Evolutionary conservation across 2,113 vertebrate species (phyloP).

Genomic region (Trochalopteron elliotii): DNA sequence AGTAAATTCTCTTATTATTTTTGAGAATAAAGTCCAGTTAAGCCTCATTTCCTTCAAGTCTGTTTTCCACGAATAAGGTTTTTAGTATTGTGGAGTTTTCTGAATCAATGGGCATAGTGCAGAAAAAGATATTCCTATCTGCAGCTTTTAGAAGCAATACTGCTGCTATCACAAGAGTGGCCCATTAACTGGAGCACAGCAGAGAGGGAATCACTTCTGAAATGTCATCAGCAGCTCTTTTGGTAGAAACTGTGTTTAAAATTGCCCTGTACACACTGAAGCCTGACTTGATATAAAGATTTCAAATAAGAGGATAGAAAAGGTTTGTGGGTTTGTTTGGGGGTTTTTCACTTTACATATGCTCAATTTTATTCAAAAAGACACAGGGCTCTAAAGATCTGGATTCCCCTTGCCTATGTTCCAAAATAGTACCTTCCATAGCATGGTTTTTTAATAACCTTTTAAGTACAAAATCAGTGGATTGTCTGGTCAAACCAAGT

Average conservation of each 20-base stretch:
- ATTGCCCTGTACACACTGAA: background rate
- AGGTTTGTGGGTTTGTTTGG: background rate
- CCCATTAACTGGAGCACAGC: background rate
- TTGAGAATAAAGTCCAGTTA: background rate
- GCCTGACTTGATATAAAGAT: background rate
- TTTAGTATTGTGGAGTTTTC: background rate
- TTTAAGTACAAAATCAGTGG: background rate
- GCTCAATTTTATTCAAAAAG: background rate
- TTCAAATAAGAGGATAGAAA: background rate
- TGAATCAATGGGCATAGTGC: background rate
- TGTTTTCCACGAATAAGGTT: accelerated
- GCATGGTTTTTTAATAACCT: background rate
- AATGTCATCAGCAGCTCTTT: background rate
- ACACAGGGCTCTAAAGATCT: background rate
- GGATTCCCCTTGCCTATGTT: background rate
- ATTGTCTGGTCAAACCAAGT: background rate
- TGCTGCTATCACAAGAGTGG: background rate
- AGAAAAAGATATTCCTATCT: background rate
- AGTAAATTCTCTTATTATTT: background rate
- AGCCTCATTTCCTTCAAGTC: background rate
- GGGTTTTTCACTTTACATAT: accelerated
- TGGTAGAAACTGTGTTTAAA: background rate
- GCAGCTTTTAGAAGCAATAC: background rate
- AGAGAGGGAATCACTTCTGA: slow-evolving; percentile 23
- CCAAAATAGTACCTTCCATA: background rate